A percentile compares a stretch with the other conserved stretches of the same genome.
Evolutionary conservation across 2,113 vertebrate genomes (phyloP).

Genomic region (Marmota flaviventris): DNA sequence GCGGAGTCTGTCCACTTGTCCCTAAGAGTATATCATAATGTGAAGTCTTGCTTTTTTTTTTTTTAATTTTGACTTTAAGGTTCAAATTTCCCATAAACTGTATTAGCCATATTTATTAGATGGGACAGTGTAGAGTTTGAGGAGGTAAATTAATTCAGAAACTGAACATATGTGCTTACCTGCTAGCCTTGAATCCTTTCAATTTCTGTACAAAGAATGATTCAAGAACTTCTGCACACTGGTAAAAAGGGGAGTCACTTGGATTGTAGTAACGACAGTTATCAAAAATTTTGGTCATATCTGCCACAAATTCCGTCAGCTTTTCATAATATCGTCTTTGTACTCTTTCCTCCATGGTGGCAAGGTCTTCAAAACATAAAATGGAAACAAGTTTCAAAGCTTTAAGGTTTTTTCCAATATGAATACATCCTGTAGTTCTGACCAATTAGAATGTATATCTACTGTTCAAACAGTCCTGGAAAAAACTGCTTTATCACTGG

Average conservation of each 20-base stretch:
- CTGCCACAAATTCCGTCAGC: constrained; percentile 98
- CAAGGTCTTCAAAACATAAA: constrained; percentile 93
- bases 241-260: constrained; percentile 98
- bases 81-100: background rate
- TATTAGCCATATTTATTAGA: background rate
- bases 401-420: background rate
- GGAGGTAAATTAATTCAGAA: background rate
- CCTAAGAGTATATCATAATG: background rate
- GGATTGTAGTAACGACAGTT: constrained; percentile 99
- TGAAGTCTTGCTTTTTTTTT: background rate
- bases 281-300: constrained; percentile 99
- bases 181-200: constrained; percentile 99
- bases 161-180: constrained; percentile 88
- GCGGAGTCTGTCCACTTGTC: background rate
- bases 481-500: background rate
- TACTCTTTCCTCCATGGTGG: constrained; percentile 97
- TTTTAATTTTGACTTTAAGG: background rate
- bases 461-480: background rate
- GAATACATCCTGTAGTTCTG: background rate
- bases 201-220: constrained; percentile 99
- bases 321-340: constrained; percentile 98
- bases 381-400: constrained; percentile 56
- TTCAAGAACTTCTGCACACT: constrained; percentile 98
- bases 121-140: background rate
- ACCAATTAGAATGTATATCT: background rate